A percentile compares a stretch with the other conserved stretches of the same genome.
These are phyloP conservation scores for Podarcis lilfordi DNA, from an alignment of 2,797 vertebrate genomes.

Conservation along the genomic window DNA sequence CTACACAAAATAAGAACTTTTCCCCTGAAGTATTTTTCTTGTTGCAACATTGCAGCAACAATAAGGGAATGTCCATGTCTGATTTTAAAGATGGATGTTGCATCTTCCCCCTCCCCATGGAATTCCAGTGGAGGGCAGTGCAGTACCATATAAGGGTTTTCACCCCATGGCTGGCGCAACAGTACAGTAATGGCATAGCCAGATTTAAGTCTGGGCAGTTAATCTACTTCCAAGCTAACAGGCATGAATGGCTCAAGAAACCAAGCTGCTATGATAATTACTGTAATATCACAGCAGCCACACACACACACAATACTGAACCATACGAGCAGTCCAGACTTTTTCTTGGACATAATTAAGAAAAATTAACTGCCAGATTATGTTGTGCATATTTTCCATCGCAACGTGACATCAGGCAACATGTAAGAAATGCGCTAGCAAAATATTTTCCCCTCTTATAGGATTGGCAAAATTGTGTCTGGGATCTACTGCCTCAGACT, in stretches of 20 bases:
- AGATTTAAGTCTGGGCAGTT: neutral
- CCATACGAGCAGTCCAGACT: neutral
- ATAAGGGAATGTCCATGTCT: neutral
- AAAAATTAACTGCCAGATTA: neutral
- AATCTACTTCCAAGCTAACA: neutral
- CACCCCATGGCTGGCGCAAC: neutral
- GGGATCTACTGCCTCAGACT: neutral
- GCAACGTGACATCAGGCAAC: neutral
- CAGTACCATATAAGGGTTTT: neutral
- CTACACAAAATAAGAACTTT: neutral
- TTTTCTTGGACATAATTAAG: neutral
- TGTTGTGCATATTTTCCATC: too few relatives aligned
- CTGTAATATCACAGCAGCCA: neutral
- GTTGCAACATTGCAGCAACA: neutral
- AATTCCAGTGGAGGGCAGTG: neutral
- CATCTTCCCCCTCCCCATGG: neutral
- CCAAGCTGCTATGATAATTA: neutral
- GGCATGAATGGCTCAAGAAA: neutral
- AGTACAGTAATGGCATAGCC: neutral
- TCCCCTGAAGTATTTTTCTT: too few relatives aligned
- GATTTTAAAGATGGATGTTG: neutral
- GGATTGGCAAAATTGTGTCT: neutral
- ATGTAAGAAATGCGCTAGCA: neutral
- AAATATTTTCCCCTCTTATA: neutral
- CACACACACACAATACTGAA: neutral